Percentiles rank a stretch among this genome's conserved stretches.
Conservation (phyloP, 2,888 invertebrate genomes). For the Lydus trimaculatus region DNA sequence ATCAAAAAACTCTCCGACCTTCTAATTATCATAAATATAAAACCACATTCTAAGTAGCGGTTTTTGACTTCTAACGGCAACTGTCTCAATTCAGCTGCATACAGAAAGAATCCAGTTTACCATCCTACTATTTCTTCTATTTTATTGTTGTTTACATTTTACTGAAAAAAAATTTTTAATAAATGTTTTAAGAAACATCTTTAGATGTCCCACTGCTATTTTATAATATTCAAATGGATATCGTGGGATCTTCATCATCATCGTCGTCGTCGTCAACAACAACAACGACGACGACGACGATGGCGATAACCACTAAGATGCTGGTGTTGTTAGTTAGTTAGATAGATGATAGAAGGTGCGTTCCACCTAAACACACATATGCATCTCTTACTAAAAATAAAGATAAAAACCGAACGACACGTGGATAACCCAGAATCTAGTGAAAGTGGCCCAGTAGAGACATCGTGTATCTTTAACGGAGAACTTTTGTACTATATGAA, state of each 20-base stretch:
- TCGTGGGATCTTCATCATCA: background rate
- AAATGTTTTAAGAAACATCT: background rate
- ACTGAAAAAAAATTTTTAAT: background rate
- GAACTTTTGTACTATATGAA: slow-evolving; percentile 34
- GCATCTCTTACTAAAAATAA: slow-evolving; percentile 45
- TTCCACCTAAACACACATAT: slow-evolving; percentile 22
- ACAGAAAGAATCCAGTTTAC: background rate
- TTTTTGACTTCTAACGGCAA: slow-evolving; percentile 8
- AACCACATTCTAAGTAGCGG: background rate
- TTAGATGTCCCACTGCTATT: background rate
- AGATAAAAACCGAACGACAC: slow-evolving; percentile 49
- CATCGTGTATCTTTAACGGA: slow-evolving; percentile 35
- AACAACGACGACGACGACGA: background rate
- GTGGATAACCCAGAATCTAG: slow-evolving; percentile 53
- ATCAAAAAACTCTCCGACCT: background rate
- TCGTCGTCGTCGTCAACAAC: background rate
- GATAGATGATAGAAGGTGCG: slow-evolving; percentile 3
- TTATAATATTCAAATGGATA: background rate
- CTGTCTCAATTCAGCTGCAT: background rate
- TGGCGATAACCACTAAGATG: background rate
- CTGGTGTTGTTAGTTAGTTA: background rate
- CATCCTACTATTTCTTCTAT: background rate
- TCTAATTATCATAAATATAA: slow-evolving; percentile 1
- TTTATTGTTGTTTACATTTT: background rate
- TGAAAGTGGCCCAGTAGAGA: slow-evolving; percentile 49